Evolutionary conservation across 2,797 vertebrate genomes (phyloP), one percentile per base, ranked within the genome.

Genomic region (Pseudotriccus pelzelni): DNA sequence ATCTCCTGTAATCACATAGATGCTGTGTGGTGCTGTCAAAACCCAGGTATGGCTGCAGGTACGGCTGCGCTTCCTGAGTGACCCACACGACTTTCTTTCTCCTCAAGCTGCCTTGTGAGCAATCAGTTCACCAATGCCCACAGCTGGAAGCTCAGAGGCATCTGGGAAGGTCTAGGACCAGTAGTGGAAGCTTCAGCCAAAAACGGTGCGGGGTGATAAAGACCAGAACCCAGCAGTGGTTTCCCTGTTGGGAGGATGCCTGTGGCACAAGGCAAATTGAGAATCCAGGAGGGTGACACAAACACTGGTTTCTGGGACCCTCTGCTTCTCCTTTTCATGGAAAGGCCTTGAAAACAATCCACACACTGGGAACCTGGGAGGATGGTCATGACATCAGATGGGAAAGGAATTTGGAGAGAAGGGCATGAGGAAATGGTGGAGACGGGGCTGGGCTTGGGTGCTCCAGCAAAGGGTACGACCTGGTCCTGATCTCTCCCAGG

Each of bases 341-440:
- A 49, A 80, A 52, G 62, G 24, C 17, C 52, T 82, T 82, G 76
- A 76, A 88, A 93, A 75, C 2, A 4, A 82, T n/a, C 27, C 0
- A 0, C 19, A 34, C 1, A 3, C 25, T 67, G 41, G 23, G 56
- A 68, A 72, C 41, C 58, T 37, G 16, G 23, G 37, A 66, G 41
- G 25, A 66, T 0, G 0, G 46, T 55, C 2, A 0, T 76, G 83
- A 84, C 44, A 47, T 43, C 1, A 0, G 24, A 50, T 25, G 2
- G 1, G 43, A 43, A 47, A 95, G 55, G 55, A 85, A 86, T 89
- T 84, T 49, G 32, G 18, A 88, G 77, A 84, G 59, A 85, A 90
- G 50, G 30, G 73, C 66, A 39, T 5, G 28, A 96, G 94, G 94
- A 95, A 93, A 80, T 84, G 84, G 76, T 49, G 12, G 79, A 93